Evolutionary conservation across 2,113 vertebrate genomes (phyloP).

Genomic region (Sminthopsis crassicaudata): DNA sequence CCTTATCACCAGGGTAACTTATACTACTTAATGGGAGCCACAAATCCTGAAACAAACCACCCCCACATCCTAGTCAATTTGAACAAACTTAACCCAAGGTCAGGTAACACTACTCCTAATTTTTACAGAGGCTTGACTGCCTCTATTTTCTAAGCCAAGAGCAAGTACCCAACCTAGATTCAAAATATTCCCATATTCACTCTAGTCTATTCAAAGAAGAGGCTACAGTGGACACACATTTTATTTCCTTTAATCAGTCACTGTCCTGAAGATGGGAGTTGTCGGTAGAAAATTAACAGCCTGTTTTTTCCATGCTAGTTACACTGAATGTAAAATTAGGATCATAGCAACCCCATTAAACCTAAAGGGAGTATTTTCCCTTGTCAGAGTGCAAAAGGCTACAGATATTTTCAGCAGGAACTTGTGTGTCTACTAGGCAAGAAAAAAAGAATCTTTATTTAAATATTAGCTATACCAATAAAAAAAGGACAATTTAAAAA

Average conservation of each 20-base stretch:
- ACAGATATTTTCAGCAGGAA: neutral
- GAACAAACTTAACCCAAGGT: neutral
- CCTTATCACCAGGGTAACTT: neutral
- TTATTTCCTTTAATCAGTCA: neutral
- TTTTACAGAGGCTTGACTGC: neutral
- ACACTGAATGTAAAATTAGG: neutral
- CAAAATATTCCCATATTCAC: neutral
- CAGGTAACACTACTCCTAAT: neutral
- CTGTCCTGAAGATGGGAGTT: neutral
- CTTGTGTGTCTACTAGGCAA: neutral
- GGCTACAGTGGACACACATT: neutral
- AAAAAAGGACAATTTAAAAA: neutral
- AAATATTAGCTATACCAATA: neutral
- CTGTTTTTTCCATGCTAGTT: neutral
- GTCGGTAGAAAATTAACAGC: neutral
- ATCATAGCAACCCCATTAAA: neutral
- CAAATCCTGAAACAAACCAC: conserved; percentile 5
- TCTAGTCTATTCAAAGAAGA: neutral
- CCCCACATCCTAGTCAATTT: neutral
- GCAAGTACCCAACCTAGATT: neutral
- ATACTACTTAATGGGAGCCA: neutral
- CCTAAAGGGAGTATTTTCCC: neutral
- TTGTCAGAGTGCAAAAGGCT: neutral
- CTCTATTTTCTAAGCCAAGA: neutral
- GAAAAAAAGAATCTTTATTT: neutral